Percentiles rank a stretch among this genome's conserved stretches.
Conservation (phyloP, 1,140 invertebrate species). For the Drosophila lowei region DNA sequence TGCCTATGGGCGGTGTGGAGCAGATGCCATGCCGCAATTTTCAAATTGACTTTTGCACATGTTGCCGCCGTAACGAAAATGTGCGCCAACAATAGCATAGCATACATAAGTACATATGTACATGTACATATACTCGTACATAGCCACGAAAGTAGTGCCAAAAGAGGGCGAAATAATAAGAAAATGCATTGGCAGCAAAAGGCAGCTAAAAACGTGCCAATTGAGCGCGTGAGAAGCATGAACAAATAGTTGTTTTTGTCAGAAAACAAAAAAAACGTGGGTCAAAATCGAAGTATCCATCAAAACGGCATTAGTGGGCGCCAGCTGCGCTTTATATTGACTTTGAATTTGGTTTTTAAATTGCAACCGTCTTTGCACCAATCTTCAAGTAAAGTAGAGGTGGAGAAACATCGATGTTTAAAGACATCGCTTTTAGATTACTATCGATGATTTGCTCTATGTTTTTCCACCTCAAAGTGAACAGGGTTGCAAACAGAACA, state of each 20-base stretch:
- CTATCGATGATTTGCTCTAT: no score
- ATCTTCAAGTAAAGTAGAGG: no score
- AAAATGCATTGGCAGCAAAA: conserved; percentile 51
- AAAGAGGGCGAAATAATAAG: conserved; percentile 31
- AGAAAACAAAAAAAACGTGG: conserved; percentile 36
- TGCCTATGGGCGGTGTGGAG: conserved; percentile 27
- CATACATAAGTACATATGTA: conserved; percentile 23
- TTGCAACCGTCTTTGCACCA: conserved; percentile 4
- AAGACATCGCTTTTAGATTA: no score
- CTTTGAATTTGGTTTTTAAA: conserved; percentile 29
- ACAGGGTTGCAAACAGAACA: no score
- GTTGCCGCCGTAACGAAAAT: conserved; percentile 71
- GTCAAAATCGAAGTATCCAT: conserved; percentile 40
- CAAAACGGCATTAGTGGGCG: conserved; percentile 59
- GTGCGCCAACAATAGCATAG: conserved; percentile 58
- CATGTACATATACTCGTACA: neutral
- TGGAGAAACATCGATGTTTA: no score
- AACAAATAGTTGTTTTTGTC: conserved; percentile 35
- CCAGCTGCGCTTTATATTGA: conserved; percentile 35
- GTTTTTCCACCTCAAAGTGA: no score
- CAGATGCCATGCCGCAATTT: conserved; percentile 64
- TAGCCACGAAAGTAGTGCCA: conserved; percentile 51
- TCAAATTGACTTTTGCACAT: conserved; percentile 81
- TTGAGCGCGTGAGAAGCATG: conserved; percentile 67
- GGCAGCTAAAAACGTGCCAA: conserved; percentile 62